Percentiles rank a stretch among this genome's conserved stretches.
phyloP scores from a whole-genome alignment of 1,140 invertebrate genomes.

The Drosophila kikkawai region DNA sequence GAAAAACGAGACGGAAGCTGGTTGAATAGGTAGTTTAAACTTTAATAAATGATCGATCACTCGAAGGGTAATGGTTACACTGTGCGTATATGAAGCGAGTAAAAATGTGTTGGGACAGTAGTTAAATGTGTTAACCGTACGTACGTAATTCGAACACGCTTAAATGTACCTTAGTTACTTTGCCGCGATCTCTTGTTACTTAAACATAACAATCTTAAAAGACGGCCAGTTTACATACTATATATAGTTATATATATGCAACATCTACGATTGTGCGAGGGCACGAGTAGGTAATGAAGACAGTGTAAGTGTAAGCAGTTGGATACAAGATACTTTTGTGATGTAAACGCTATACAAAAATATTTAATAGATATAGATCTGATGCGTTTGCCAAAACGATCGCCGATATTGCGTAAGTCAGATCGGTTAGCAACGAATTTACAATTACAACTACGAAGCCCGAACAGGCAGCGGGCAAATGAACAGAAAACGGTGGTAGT shows the following conservation, averaged over 20 bases:
- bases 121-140: conserved; percentile 25
- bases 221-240: conserved; percentile 30
- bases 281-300: conserved; percentile 31
- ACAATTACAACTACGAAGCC: conserved; percentile 61
- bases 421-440: conserved; percentile 52
- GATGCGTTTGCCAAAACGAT: conserved; percentile 20
- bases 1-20: neutral
- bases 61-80: conserved; percentile 24
- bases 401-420: conserved; percentile 12
- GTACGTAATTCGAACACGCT: conserved; percentile 44
- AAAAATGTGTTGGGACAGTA: conserved; percentile 46
- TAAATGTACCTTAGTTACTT: conserved; percentile 23
- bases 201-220: conserved; percentile 38
- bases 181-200: conserved; percentile 29
- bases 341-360: conserved; percentile 78
- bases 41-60: conserved; percentile 45
- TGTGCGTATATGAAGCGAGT: conserved; percentile 48
- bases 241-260: conserved; percentile 7
- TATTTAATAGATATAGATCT: conserved; percentile 42
- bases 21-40: conserved; percentile 15
- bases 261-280: conserved; percentile 42
- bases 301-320: conserved; percentile 9
- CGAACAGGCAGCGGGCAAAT: conserved; percentile 40
- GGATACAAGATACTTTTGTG: conserved; percentile 21
- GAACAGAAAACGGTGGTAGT: conserved; percentile 64